Percentiles rank a stretch among this genome's conserved stretches.
Conservation (phyloP, 2,797 vertebrate genomes). For the Lacerta agilis region DNA sequence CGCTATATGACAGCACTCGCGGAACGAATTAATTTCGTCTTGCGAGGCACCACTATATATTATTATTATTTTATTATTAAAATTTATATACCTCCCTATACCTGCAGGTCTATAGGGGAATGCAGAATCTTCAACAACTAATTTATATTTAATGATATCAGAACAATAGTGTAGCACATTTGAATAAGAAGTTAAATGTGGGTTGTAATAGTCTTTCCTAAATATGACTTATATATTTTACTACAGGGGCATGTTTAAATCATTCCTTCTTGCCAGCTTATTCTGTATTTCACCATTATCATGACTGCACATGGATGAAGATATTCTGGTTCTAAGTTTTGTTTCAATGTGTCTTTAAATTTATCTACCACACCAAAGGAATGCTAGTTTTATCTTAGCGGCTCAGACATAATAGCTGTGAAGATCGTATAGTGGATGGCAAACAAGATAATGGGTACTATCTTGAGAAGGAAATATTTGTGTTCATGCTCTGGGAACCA, state of each 20-base stretch:
- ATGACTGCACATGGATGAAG: neutral
- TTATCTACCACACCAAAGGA: slow-evolving; percentile 14
- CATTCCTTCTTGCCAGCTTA: neutral
- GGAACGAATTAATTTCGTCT: too few relatives aligned
- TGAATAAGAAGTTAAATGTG: neutral
- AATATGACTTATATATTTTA: neutral
- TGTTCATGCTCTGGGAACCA: neutral
- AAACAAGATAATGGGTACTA: slow-evolving; percentile 1
- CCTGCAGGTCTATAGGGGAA: neutral
- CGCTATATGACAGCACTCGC: too few relatives aligned
- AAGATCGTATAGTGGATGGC: neutral
- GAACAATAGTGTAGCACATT: too few relatives aligned
- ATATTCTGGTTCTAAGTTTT: neutral
- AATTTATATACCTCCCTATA: too few relatives aligned
- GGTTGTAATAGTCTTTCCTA: neutral
- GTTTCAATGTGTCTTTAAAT: neutral
- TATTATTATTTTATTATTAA: too few relatives aligned
- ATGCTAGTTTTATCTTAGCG: slow-evolving; percentile 15
- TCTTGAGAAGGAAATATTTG: slow-evolving; percentile 3
- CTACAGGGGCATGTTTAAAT: neutral
- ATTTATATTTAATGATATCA: neutral
- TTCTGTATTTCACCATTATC: neutral
- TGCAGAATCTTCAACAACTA: neutral
- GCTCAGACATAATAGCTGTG: neutral
- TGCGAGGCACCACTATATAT: too few relatives aligned